Conservation (phyloP, 2,797 vertebrate species). For the Eulemur mongoz region DNA sequence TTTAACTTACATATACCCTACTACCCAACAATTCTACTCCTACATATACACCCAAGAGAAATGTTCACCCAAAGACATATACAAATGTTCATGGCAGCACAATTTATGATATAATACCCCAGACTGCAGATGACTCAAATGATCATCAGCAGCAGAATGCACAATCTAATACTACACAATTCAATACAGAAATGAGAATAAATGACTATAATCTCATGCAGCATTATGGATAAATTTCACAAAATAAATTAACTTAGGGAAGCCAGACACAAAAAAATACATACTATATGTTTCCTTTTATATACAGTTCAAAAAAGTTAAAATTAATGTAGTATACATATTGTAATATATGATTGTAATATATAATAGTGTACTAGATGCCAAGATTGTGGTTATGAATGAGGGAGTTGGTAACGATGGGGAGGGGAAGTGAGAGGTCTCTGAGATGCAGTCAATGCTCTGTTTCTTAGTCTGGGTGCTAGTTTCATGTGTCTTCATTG, state of each 20-base stretch:
- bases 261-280: background rate
- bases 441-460: background rate
- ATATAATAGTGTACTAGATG: background rate
- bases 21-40: background rate
- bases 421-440: background rate
- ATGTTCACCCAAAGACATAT: background rate
- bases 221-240: background rate
- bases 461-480: background rate
- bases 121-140: background rate
- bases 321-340: background rate
- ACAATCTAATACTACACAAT: background rate
- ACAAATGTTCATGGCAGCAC: background rate
- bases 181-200: background rate
- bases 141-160: background rate
- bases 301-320: background rate
- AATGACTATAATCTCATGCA: background rate
- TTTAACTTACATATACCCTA: background rate
- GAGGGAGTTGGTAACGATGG: no score
- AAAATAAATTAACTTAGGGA: background rate
- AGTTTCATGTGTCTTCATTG: background rate
- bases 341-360: background rate
- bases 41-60: background rate
- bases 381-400: background rate
- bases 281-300: background rate
- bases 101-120: background rate